A percentile compares a stretch with the other conserved stretches of the same genome.
phyloP scores from a whole-genome alignment of 2,888 invertebrate species.

The Cataglyphis albicans region DNA sequence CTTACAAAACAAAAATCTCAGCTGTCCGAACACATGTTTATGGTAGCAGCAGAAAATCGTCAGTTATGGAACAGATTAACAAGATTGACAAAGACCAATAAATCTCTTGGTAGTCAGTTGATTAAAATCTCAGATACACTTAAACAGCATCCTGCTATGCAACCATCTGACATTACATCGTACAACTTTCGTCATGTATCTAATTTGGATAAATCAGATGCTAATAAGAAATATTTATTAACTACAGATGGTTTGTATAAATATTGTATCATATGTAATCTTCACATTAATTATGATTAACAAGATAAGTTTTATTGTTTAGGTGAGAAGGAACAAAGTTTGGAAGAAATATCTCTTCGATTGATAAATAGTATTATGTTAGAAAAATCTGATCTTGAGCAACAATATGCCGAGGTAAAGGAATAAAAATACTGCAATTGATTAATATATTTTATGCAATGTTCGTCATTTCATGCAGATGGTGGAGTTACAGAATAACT shows the following conservation, averaged over 20 bases:
- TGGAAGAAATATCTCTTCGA: conserved; percentile 93
- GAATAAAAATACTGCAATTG: conserved; percentile 9
- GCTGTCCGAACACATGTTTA: conserved; percentile 91
- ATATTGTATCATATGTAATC: neutral
- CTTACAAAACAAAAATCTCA: conserved; percentile 92
- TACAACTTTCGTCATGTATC: conserved; percentile 76
- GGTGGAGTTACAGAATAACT: conserved; percentile 88
- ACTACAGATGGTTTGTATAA: conserved; percentile 71
- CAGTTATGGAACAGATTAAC: conserved; percentile 92
- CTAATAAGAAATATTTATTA: conserved; percentile 65
- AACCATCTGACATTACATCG: conserved; percentile 77
- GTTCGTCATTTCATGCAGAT: conserved; percentile 86
- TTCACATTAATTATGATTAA: neutral
- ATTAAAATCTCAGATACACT: conserved; percentile 87
- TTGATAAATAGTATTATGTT: conserved; percentile 90
- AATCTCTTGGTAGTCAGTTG: conserved; percentile 87
- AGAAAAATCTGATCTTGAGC: conserved; percentile 90
- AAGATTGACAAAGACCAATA: conserved; percentile 88
- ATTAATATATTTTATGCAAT: conserved; percentile 13
- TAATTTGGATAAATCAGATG: conserved; percentile 64
- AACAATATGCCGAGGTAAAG: conserved; percentile 88
- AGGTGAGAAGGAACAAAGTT: conserved; percentile 87
- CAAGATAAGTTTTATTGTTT: conserved; percentile 15
- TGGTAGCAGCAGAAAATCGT: conserved; percentile 94
- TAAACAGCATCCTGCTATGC: conserved; percentile 84